Evolutionary conservation across 1,140 invertebrate species (phyloP), one percentile per base, ranked within the genome.

Genomic region (Megalonaias nervosa): DNA sequence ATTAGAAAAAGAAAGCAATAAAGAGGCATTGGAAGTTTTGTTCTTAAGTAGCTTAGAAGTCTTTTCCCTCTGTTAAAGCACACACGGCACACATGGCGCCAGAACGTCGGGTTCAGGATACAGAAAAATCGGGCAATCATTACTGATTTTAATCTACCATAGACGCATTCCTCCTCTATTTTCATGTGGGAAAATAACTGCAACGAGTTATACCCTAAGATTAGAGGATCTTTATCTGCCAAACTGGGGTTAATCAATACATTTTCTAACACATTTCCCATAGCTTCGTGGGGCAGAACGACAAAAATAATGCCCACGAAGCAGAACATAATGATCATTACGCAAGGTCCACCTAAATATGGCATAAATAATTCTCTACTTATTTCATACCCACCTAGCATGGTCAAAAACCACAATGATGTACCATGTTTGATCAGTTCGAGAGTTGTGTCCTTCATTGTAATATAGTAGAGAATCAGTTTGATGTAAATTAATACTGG

Each of bases 281-380:
- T 17, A 56, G 65, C 9, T 9, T n/a, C 31, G 13, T 31, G 26
- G 1, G 71, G 71, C 19, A n/a, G 0, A 48, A 74, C 2, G 15
- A 74, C 38, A 58, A 74, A 74, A 1, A 57, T 56, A 3, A 74
- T 6, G 5, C 57, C 64, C 5, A 9, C 1, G 1, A 58, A 21
- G 31, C 26, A 66, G 23, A 38, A 67, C 9, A 13, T 23, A 13
- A 13, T 1, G 5, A 75, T 55, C 2, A 75, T n/a, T 19, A 38
- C 1, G 58, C 9, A 75, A 17, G 73, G 73, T 19, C 73, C 73
- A 17, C 73, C 73, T 59, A 75, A 21, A 1, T 31, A 13, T 59
- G 73, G 73, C 16, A 75, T n/a, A 38, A 75, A 75, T 16, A 23
- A 26, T 14, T 68, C 19, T 60, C 58, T 67, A 31, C 73, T 75